A percentile compares a stretch with the other conserved stretches of the same genome.
These are phyloP conservation scores for Sinella curviseta DNA, from an alignment of 1,140 invertebrate genomes.

Conservation along the genomic window DNA sequence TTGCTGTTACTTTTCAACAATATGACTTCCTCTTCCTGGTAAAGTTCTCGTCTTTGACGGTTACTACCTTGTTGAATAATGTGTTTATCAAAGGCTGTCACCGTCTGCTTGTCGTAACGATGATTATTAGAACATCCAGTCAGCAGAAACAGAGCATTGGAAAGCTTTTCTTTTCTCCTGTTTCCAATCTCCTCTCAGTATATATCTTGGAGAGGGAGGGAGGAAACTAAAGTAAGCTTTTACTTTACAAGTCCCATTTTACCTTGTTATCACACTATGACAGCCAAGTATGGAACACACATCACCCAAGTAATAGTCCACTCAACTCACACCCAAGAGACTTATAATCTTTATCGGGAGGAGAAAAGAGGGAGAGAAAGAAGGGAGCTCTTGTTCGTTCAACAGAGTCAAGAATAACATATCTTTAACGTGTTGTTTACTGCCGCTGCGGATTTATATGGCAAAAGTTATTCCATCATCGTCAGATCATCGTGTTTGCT, in stretches of 20 bases:
- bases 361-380: background rate
- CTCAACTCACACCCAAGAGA: background rate
- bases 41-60: background rate
- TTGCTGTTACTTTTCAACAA: background rate
- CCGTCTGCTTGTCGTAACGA: background rate
- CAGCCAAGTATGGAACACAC: background rate
- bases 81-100: background rate
- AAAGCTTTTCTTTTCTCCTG: background rate
- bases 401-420: no score
- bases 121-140: background rate
- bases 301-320: background rate
- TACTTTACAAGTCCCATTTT: background rate
- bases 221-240: background rate
- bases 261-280: background rate
- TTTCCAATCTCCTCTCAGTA: background rate
- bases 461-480: no score
- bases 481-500: no score
- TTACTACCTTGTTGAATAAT: background rate
- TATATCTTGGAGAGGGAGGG: background rate
- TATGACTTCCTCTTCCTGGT: background rate
- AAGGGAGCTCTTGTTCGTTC: background rate
- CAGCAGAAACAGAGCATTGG: no score
- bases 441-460: no score
- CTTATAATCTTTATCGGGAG: conserved; percentile 9
- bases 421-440: background rate